These are phyloP conservation scores for Elephantulus edwardii DNA, from an alignment of 2,113 vertebrate species.

Conservation along the genomic window DNA sequence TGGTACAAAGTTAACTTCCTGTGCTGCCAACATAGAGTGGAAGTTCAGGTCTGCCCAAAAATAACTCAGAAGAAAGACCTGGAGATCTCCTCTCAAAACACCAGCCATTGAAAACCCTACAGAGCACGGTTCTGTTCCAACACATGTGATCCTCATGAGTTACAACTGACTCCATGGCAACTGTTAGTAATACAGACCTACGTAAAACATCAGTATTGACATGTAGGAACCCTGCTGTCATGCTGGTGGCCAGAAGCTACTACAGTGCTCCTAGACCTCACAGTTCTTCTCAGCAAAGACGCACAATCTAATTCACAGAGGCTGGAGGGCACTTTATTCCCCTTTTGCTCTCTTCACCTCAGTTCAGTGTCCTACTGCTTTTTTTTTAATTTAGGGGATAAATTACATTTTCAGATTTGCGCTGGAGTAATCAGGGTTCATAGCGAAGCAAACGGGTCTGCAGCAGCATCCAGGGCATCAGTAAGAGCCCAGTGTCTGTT, in stretches of 20 bases:
- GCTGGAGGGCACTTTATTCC: accelerated
- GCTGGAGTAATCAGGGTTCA: neutral
- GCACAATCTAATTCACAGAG: neutral
- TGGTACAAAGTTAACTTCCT: neutral
- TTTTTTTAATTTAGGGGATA: neutral
- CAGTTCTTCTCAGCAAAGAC: neutral
- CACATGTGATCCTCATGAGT: neutral
- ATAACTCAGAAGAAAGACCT: neutral
- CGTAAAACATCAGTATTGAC: neutral
- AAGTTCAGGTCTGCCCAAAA: neutral
- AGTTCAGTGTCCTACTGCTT: neutral
- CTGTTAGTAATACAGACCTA: neutral
- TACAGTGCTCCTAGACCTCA: neutral
- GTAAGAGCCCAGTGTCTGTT: neutral
- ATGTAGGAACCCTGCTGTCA: neutral
- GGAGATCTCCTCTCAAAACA: neutral
- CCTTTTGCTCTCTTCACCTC: neutral
- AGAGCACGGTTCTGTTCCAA: neutral
- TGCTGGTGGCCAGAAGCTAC: neutral
- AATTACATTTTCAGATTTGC: slow-evolving; percentile 4
- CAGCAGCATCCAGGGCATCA: neutral
- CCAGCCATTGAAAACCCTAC: neutral
- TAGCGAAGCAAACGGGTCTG: neutral
- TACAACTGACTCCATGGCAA: neutral
- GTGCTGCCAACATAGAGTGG: neutral